A percentile compares a stretch with the other conserved stretches of the same genome.
Evolutionary conservation across 2,888 invertebrate species (phyloP).

Genomic region (Tachina fera): DNA sequence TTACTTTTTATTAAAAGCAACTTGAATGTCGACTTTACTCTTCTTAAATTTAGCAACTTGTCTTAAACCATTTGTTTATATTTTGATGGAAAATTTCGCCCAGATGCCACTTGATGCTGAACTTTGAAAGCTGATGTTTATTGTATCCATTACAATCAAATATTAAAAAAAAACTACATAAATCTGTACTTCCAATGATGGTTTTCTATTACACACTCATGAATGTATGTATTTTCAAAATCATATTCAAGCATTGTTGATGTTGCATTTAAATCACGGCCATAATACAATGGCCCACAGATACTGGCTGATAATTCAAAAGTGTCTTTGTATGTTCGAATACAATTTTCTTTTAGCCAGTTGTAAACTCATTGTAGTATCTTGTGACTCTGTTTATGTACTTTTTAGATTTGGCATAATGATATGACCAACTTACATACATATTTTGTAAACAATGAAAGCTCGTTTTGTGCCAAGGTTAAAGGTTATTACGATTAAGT

Average conservation of each 20-base stretch:
- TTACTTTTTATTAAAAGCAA: too few species aligned
- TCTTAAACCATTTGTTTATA: background rate
- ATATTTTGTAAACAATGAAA: slow-evolving; percentile 57
- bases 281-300: background rate
- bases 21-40: background rate
- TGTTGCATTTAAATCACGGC: slow-evolving; percentile 26
- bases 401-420: slow-evolving; percentile 31
- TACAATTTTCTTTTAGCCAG: slow-evolving; percentile 1
- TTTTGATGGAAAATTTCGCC: slow-evolving; percentile 25
- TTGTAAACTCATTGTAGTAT: slow-evolving; percentile 24
- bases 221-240: background rate
- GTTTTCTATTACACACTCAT: background rate
- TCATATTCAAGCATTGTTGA: slow-evolving; percentile 30
- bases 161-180: background rate
- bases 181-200: slow-evolving; percentile 21
- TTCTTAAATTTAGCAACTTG: background rate
- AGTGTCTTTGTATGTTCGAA: background rate
- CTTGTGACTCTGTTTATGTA: slow-evolving; percentile 37
- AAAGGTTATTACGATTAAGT: slow-evolving; percentile 36
- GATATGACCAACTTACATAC: slow-evolving; percentile 49
- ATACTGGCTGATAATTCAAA: background rate
- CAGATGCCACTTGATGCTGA: slow-evolving; percentile 58
- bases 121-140: slow-evolving; percentile 40
- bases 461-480: slow-evolving; percentile 54
- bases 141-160: slow-evolving; percentile 47